phyloP scores from a whole-genome alignment of 2,888 invertebrate species.

The Petrophora chlorosata region DNA sequence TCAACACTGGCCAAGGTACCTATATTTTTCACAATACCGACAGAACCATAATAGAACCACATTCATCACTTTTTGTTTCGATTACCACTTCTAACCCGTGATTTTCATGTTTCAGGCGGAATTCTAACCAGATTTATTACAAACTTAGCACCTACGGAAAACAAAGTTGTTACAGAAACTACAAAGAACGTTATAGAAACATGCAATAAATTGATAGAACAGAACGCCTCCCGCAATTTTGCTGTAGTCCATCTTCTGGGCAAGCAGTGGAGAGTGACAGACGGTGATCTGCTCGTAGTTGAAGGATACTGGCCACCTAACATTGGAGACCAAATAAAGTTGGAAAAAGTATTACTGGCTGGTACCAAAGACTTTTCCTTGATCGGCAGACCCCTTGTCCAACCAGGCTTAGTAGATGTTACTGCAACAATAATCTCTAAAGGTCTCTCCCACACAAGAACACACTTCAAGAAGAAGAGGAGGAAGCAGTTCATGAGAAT shows the following conservation, averaged over 20 bases:
- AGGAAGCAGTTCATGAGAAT: constrained; percentile 91
- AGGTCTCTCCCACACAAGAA: constrained; percentile 90
- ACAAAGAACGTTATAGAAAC: constrained; percentile 83
- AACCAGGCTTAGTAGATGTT: constrained; percentile 88
- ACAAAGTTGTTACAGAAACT: constrained; percentile 51
- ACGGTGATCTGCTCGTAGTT: constrained; percentile 92
- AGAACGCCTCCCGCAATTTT: constrained; percentile 87
- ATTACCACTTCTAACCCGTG: too few relatives aligned
- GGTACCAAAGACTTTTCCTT: constrained; percentile 92
- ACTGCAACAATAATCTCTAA: constrained; percentile 94
- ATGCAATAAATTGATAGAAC: constrained; percentile 85
- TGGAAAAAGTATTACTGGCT: constrained; percentile 93
- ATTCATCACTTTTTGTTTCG: too few relatives aligned
- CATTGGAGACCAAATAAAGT: constrained; percentile 89
- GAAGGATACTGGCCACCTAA: constrained; percentile 94
- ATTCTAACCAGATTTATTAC: constrained; percentile 66
- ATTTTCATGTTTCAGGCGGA: constrained; percentile 54
- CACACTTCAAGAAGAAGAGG: constrained; percentile 89
- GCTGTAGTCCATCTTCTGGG: constrained; percentile 92
- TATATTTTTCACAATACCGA: not conserved
- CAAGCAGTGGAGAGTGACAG: constrained; percentile 93
- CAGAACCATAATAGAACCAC: too few relatives aligned
- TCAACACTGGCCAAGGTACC: constrained; percentile 59
- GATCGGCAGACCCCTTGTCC: constrained; percentile 91
- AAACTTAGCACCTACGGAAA: constrained; percentile 52